A percentile compares a stretch with the other conserved stretches of the same genome.
Evolutionary conservation across 37 sponge, comb jelly and placozoan genomes (phyloP).

Genomic region (Beroe forskalii): DNA sequence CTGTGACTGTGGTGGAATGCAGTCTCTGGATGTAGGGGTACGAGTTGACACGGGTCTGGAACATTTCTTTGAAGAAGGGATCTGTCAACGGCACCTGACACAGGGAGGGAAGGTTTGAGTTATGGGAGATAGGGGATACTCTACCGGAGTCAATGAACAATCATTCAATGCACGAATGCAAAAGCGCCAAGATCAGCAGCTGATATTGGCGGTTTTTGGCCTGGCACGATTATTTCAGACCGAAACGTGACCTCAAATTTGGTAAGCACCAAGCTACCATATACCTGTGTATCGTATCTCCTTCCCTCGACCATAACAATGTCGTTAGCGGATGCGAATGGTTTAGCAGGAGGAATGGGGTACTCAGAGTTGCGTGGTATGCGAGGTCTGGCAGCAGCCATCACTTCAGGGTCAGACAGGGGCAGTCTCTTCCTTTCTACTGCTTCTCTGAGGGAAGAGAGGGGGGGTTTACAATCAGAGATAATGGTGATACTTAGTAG

Average conservation of each 20-base stretch:
- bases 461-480: too few relatives aligned
- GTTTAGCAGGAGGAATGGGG: conserved; percentile 48
- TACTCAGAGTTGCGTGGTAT: conserved; percentile 39
- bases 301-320: conserved; percentile 47
- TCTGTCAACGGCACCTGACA: conserved; percentile 47
- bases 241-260: too few relatives aligned
- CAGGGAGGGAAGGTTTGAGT: not conserved
- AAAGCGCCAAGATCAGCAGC: too few relatives aligned
- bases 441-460: conserved; percentile 21
- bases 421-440: conserved; percentile 45
- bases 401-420: conserved; percentile 33
- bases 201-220: too few relatives aligned
- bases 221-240: too few relatives aligned
- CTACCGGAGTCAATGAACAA: too few relatives aligned
- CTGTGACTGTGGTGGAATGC: not conserved
- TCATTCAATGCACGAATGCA: too few relatives aligned
- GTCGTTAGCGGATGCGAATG: conserved; percentile 46
- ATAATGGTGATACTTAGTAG: too few relatives aligned
- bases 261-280: too few relatives aligned
- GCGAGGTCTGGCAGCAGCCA: conserved; percentile 35
- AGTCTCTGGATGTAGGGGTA: conserved; percentile 52
- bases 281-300: conserved; percentile 51
- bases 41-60: conserved; percentile 33
- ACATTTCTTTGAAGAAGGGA: conserved; percentile 56
- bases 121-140: too few relatives aligned